phyloP scores from a whole-genome alignment of 2,113 vertebrate genomes.

The Prionailurus bengalensis region DNA sequence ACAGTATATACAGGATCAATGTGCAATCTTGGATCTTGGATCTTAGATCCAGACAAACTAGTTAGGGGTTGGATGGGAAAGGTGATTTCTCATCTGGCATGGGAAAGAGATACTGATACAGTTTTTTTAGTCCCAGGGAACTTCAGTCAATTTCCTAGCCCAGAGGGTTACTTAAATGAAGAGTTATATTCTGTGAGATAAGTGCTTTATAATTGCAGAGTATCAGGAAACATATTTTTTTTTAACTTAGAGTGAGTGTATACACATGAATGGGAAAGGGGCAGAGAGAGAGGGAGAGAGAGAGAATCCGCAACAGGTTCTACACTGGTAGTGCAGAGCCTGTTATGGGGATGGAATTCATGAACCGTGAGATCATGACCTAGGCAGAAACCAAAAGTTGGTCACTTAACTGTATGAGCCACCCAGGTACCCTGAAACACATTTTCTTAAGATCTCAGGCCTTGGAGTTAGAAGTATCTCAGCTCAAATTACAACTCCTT shows the following conservation, averaged over 20 bases:
- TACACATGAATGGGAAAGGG: too few relatives aligned
- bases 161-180: background rate
- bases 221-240: background rate
- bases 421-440: too few relatives aligned
- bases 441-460: background rate
- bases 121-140: background rate
- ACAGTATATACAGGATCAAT: background rate
- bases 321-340: too few relatives aligned
- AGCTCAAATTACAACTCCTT: background rate
- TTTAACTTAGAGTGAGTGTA: too few relatives aligned
- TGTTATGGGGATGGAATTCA: too few relatives aligned
- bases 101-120: background rate
- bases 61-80: background rate
- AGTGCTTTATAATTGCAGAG: background rate
- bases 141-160: background rate
- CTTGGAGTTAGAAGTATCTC: background rate
- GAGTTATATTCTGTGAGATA: background rate
- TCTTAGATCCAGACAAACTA: background rate
- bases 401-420: too few relatives aligned
- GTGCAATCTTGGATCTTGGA: background rate
- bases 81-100: background rate
- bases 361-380: too few relatives aligned
- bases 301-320: too few relatives aligned
- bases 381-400: too few relatives aligned
- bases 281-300: too few relatives aligned